Base-by-base conservation (phyloP, 2,113 vertebrate genomes). In the Chinchilla lanigera region DNA sequence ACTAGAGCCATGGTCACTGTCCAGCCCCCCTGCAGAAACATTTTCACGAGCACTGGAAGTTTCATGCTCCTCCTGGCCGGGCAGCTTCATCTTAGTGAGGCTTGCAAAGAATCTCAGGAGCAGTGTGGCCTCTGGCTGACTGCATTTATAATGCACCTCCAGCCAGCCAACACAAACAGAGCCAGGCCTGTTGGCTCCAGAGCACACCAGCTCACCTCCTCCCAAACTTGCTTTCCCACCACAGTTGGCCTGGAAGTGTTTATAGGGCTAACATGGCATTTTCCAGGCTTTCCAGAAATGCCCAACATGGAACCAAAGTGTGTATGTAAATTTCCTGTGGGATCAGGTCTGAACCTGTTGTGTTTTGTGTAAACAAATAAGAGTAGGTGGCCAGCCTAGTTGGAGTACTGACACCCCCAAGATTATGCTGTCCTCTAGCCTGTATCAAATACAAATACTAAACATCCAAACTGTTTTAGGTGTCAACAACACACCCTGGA, bases 361-460 rank as follows among this genome's bases (percentile, higher is more conserved):
- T 95, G 77, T 97, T 98, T 97, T 96, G 58, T 90, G n/a, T 97
- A 98, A 97, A 98, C 90, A 95, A 88, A 89, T 19, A 85, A n/a
- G 67, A 95, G 63, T 95, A 90, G 88, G 47, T 73, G 63, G n/a
- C 38, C 95, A 52, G 47, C 63, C 22, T 52, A 41, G 54, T 78
- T 71, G 92, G 54, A 89, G 52, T 65, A 50, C 67, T 83, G 77
- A 65, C 5, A 63, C 19, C 60, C 28, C 75, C 82, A 47, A 85
- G 28, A 65, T 89, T 80, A 71, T 87, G 22, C 35, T 92, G 69
- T 30, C 10, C 84, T 26, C 50, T 85, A 47, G 61, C 65, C 22
- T 98, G 90, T 97, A 63, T 95, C 95, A 97, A 44, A 92, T 93
- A 78, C 47, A 97, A 97, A 98, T 67, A 97, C 44, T 52, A 95